Evolutionary conservation across 2,888 invertebrate species (phyloP), one percentile per base, ranked within the genome.

Genomic region (Colostygia pectinataria): DNA sequence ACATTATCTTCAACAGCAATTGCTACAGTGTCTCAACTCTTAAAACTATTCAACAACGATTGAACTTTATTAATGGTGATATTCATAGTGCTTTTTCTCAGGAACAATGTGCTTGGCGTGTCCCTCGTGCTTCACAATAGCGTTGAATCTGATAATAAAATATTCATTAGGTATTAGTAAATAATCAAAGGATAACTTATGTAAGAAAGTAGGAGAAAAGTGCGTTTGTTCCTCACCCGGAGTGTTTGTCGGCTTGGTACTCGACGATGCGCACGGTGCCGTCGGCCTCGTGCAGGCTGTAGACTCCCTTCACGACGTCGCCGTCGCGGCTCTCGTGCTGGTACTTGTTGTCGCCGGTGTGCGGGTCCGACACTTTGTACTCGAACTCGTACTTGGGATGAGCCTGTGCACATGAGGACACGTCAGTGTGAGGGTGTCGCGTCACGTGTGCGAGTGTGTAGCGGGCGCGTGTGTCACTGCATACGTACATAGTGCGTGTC

Each of bases 331-430:
- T 77, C 66, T 92, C 92, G 59, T 91, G 91, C 74, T 91, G 91
- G 55, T 85, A 85, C 71, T 92, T 91, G 76, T 91, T 89, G 80
- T 92, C 92, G 0, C 92, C 92, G 53, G 92, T 92, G 75, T 92
- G 91, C 9, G 91, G 91, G 68, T 92, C 92, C 60, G 91, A 87
- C 38, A 92, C 92, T 59, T 91, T 91, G 77, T 92, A 92, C 2
- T 90, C 91, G 77, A 91, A 92, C 18, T 83, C 84, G 59, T 90
- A 90, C 76, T 89, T 89, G 14, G 90, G 90, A 58, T 90, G 85
- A 62, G 90, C 86, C 90, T 90, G 72, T 12, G 20, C 14, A 44
- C 20, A 25, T 8, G 10, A 23, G 15, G 15, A 18, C 9, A 34
- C 32, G 33, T 49, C 23, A 44, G 25, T 27, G 20, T 13, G 31